Conservation (phyloP, 2,797 vertebrate genomes). For the Apogon hyalosoma region DNA sequence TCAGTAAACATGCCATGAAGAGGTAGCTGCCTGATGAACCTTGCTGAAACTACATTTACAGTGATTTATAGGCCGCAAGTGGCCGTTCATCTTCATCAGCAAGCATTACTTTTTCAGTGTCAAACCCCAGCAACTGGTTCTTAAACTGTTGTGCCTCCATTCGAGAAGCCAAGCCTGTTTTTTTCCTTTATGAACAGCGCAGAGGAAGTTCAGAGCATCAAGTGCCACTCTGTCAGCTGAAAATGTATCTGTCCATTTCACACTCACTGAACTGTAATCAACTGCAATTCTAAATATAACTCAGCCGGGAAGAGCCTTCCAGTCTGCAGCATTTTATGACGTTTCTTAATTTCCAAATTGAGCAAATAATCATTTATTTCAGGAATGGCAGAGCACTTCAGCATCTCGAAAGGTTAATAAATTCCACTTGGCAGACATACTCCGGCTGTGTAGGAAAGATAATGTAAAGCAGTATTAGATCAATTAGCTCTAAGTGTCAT, state of each 20-base stretch:
- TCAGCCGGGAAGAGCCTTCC: not conserved
- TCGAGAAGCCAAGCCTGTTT: not conserved
- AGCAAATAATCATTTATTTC: conserved; percentile 5
- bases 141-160: not conserved
- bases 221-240: conserved; percentile 11
- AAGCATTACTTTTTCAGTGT: conserved; percentile 1
- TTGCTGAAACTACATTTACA: not conserved
- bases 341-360: not conserved
- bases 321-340: not conserved
- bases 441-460: not conserved
- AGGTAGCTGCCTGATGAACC: not conserved
- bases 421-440: not conserved
- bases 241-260: conserved; percentile 15
- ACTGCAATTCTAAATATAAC: conserved; percentile 6
- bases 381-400: not conserved
- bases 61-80: conserved; percentile 14
- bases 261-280: conserved; percentile 15
- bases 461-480: not conserved
- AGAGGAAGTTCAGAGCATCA: not conserved
- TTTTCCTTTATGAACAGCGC: conserved; percentile 9
- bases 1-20: not conserved
- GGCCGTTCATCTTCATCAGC: not conserved
- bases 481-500: not conserved
- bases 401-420: not conserved
- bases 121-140: conserved; percentile 5